Base-by-base conservation (phyloP, 1,140 invertebrate genomes). In the Rhagoletis zephyria region DNA sequence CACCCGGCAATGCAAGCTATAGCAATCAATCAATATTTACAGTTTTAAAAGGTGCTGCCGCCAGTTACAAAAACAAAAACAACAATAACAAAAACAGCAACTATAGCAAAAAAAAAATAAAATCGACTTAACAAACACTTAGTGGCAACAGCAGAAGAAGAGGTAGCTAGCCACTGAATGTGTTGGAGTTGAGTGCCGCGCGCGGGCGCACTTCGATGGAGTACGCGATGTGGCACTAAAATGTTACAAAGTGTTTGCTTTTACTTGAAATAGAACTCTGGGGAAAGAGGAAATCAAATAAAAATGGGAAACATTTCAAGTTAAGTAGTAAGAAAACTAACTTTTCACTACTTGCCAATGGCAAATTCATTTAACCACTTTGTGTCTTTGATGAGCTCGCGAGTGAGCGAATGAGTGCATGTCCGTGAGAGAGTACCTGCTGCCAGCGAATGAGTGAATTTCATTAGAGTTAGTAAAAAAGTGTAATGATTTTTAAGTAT, bases 361-460 rank as follows among this genome's bases (percentile, higher is more conserved):
- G 67, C 67, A 48, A 74, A 74, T 74, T 74, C 67, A 74, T 42
- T 74, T 74, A 74, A 74, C 67, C 67, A 74, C 67, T 74, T 74
- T 74, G 14, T 74, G 10, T 42, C 67, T 74, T 48, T 74, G 67
- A 14, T 74, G 67, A 40, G 30, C 45, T 14, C 42, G 67, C 67
- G 67, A 45, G 67, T 48, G 42, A 48, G 7, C 4, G 19, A 67
- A 48, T 74, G 67, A 74, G 67, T 74, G 67, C 42, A 45, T 74
- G 67, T 74, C 14, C 5, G 67, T 16, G 42, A 74, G 67, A 4
- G 42, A n/a, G 42, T 45, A 56, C 51, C 3, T 10, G 10, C 10
- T 5, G 2, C 51, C 10, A 5, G 51, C 0, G 45, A 74, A 74
- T 74, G 67, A 74, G 42, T 74, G 67, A 74, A 74, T 48, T 74